Percentiles rank a stretch among this genome's conserved stretches.
phyloP scores from a whole-genome alignment of 2,888 invertebrate genomes.

The Melolontha melolontha region DNA sequence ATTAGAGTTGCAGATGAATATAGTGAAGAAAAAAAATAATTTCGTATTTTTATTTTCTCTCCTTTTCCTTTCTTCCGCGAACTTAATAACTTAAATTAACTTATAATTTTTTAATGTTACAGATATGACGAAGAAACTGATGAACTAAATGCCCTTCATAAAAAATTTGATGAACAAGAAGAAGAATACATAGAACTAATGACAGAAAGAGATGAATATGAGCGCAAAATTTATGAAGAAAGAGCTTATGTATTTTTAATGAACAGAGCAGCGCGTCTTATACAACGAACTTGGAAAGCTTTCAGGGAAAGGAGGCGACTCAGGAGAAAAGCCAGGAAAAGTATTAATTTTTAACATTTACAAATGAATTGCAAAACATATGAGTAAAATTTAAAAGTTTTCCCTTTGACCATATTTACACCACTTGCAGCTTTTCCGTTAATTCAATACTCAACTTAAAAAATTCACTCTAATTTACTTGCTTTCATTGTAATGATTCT shows the following conservation, averaged over 20 bases:
- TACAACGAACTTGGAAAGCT: slow-evolving; percentile 61
- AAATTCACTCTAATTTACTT: too few relatives aligned
- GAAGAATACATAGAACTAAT: slow-evolving; percentile 69
- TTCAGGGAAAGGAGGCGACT: slow-evolving; percentile 49
- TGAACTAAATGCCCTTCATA: slow-evolving; percentile 66
- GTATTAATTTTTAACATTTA: slow-evolving; percentile 42
- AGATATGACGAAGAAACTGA: slow-evolving; percentile 68
- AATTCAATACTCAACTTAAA: too few relatives aligned
- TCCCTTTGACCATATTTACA: too few relatives aligned
- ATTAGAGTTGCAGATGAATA: too few relatives aligned
- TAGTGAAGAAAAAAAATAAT: too few relatives aligned
- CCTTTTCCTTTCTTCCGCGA: too few relatives aligned
- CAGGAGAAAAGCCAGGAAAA: slow-evolving; percentile 50
- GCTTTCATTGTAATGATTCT: too few relatives aligned
- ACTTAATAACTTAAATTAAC: too few relatives aligned
- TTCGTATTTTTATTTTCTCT: too few relatives aligned
- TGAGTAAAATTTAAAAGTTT: too few relatives aligned
- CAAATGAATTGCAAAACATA: slow-evolving; percentile 1
- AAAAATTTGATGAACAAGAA: slow-evolving; percentile 69
- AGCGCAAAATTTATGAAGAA: slow-evolving; percentile 68
- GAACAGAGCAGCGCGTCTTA: slow-evolving; percentile 59
- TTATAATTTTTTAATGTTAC: slow-evolving; percentile 2
- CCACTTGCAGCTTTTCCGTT: too few relatives aligned
- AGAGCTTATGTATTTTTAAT: slow-evolving; percentile 61
- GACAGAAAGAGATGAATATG: slow-evolving; percentile 71